Evolutionary conservation across 2,888 invertebrate genomes (phyloP).

Genomic region (Polietes domitor): DNA sequence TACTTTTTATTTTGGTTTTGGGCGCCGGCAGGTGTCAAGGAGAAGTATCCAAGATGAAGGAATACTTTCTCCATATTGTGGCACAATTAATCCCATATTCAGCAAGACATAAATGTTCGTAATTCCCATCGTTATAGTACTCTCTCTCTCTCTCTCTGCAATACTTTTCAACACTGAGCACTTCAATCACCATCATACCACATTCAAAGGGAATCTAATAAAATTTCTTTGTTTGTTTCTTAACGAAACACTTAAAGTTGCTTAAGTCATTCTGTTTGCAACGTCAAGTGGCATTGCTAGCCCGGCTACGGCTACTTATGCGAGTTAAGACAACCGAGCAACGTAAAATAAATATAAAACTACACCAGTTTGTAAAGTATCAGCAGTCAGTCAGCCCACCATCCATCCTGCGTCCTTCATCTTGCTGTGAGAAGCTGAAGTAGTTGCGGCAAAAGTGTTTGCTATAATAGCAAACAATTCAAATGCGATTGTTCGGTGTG

Average conservation of each 20-base stretch:
- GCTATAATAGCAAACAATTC: conserved; percentile 1
- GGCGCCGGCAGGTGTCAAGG: no score
- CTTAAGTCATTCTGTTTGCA: background rate
- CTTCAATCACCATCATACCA: no score
- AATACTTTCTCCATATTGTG: no score
- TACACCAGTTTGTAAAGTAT: background rate
- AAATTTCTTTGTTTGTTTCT: background rate
- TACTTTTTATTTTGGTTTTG: no score
- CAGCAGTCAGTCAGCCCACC: background rate
- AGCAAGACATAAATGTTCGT: no score
- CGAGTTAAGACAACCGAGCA: background rate
- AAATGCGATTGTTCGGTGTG: background rate
- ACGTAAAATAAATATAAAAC: background rate
- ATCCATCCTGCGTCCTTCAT: no score
- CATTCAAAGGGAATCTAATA: background rate
- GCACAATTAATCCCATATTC: no score
- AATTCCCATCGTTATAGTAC: no score
- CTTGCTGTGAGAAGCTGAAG: background rate
- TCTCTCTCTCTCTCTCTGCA: no score
- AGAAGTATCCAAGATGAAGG: no score
- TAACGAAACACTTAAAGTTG: background rate
- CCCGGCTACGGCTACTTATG: background rate
- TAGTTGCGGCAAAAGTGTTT: background rate
- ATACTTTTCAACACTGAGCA: no score
- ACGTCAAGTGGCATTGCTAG: background rate